These are phyloP conservation scores for Barypeithes pellucidus DNA, from an alignment of 2,888 invertebrate species.

Conservation along the genomic window DNA sequence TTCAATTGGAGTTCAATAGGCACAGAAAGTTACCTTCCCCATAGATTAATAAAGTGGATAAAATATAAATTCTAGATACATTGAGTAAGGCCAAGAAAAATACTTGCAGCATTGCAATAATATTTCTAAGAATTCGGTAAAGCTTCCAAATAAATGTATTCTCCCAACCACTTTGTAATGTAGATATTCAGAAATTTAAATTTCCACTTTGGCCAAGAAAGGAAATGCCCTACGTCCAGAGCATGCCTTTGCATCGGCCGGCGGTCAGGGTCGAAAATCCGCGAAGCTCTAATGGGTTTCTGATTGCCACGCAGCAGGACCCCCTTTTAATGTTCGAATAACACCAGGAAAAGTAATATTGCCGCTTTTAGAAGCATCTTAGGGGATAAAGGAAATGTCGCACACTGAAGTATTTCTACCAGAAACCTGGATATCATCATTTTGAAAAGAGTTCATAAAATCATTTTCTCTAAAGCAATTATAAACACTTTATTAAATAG, in stretches of 20 bases:
- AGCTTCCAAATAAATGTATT: constrained; percentile 4
- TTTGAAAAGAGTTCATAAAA: not conserved
- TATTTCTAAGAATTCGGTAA: not conserved
- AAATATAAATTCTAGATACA: not conserved
- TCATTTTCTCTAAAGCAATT: too few species aligned
- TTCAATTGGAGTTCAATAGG: too few species aligned
- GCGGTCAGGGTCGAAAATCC: constrained; percentile 66
- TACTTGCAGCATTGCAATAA: not conserved
- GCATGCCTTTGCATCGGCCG: constrained; percentile 61
- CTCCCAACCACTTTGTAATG: constrained; percentile 26
- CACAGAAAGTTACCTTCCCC: too few species aligned
- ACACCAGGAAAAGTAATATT: constrained; percentile 56
- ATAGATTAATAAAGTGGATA: too few species aligned
- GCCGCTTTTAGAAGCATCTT: constrained; percentile 47
- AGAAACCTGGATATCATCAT: too few species aligned
- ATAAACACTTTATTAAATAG: too few species aligned
- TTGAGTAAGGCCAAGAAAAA: not conserved
- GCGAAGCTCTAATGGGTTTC: constrained; percentile 68
- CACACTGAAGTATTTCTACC: constrained; percentile 23
- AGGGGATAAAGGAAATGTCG: constrained; percentile 45
- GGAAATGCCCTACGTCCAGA: constrained; percentile 40
- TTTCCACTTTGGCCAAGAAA: constrained; percentile 20
- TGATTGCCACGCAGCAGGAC: constrained; percentile 65
- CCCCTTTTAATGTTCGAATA: constrained; percentile 59
- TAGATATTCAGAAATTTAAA: constrained; percentile 33